Conservation (phyloP, 2,797 vertebrate genomes). For the Avahi laniger region DNA sequence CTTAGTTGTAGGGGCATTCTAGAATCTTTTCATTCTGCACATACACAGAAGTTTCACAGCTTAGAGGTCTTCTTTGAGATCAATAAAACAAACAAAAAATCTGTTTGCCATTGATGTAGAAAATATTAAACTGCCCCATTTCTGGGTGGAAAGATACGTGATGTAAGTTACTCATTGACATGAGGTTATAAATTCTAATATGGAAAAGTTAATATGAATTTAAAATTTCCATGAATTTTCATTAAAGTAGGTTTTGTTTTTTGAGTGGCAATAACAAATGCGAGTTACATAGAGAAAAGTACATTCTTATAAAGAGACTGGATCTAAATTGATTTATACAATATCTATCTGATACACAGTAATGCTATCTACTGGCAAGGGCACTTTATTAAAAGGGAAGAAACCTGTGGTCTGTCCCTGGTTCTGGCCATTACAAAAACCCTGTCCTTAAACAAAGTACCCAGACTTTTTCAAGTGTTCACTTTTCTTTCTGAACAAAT, state of each 20-base stretch:
- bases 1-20: background rate
- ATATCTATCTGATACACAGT: background rate
- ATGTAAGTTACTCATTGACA: background rate
- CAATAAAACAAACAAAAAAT: background rate
- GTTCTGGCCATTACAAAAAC: background rate
- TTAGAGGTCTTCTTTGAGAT: background rate
- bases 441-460: background rate
- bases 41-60: background rate
- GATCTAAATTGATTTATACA: background rate
- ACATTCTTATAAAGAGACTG: background rate
- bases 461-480: background rate
- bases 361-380: background rate
- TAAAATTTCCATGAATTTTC: background rate
- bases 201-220: background rate
- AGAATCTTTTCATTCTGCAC: background rate
- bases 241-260: background rate
- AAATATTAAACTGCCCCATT: background rate
- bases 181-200: background rate
- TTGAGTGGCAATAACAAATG: background rate
- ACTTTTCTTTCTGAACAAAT: background rate
- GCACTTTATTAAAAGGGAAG: background rate
- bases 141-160: background rate
- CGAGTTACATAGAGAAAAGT: background rate
- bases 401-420: background rate
- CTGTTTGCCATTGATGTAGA: background rate